Conservation (phyloP, 2,113 vertebrate genomes). For the Naja naja region DNA sequence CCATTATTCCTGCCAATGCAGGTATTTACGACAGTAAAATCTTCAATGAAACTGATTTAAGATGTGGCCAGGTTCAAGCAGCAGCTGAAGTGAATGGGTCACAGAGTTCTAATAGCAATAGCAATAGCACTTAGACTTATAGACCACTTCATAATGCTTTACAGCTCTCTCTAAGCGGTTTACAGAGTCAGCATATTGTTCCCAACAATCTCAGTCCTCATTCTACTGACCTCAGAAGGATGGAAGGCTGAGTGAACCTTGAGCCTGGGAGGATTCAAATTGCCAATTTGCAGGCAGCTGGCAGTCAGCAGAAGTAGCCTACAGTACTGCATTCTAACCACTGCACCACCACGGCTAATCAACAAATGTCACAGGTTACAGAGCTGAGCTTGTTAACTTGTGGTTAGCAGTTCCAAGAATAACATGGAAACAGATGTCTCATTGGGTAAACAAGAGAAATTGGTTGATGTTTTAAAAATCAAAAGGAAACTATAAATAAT, state of each 20-base stretch:
- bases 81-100: neutral
- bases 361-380: neutral
- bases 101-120: neutral
- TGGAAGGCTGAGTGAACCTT: no score
- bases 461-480: neutral
- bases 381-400: neutral
- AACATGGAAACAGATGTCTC: neutral
- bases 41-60: neutral
- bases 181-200: no score
- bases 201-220: no score
- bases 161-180: no score
- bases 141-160: no score
- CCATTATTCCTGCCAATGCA: neutral
- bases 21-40: neutral
- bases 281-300: no score
- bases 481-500: neutral
- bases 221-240: no score
- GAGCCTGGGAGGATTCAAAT: no score
- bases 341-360: neutral
- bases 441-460: neutral
- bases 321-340: no score
- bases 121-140: no score
- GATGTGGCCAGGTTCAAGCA: neutral
- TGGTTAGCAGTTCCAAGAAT: neutral
- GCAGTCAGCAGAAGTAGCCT: no score